Evolutionary conservation across 2,888 invertebrate genomes (phyloP).

Genomic region (Hoplodrina blanda): DNA sequence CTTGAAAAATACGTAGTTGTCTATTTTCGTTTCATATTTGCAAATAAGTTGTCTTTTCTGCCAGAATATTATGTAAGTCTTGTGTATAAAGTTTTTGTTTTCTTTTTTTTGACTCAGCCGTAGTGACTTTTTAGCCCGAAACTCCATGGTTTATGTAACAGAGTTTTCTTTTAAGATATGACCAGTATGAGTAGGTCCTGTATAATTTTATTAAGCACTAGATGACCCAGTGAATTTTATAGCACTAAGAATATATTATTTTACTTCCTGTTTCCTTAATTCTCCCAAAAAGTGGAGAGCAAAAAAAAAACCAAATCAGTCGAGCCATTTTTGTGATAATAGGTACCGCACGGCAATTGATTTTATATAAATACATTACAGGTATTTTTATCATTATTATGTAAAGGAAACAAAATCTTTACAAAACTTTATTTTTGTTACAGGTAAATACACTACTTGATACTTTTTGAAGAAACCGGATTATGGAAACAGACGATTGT

Average conservation of each 20-base stretch:
- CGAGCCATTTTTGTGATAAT: too few species aligned
- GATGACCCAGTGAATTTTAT: too few species aligned
- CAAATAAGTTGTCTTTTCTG: conserved; percentile 27
- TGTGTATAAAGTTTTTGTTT: background rate
- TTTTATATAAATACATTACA: too few species aligned
- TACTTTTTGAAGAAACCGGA: background rate
- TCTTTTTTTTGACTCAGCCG: background rate
- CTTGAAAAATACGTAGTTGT: conserved; percentile 5
- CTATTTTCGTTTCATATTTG: conserved; percentile 27
- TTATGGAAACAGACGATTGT: background rate
- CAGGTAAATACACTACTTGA: conserved; percentile 32
- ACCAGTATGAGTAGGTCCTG: too few species aligned
- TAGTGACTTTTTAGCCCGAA: conserved; percentile 1
- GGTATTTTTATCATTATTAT: too few species aligned
- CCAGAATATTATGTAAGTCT: conserved; percentile 7
- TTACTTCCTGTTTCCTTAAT: too few species aligned
- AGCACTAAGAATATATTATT: too few species aligned
- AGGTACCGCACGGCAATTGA: too few species aligned
- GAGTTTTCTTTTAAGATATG: background rate
- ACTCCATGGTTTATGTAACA: background rate
- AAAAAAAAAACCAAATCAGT: too few species aligned
- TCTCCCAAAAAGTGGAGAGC: too few species aligned
- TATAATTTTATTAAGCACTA: too few species aligned
- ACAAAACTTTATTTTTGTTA: conserved; percentile 29
- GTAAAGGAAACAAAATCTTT: background rate